Percentiles rank a stretch among this genome's conserved stretches.
phyloP scores from a whole-genome alignment of 2,797 vertebrate species.

The Hemibagrus guttatus region DNA sequence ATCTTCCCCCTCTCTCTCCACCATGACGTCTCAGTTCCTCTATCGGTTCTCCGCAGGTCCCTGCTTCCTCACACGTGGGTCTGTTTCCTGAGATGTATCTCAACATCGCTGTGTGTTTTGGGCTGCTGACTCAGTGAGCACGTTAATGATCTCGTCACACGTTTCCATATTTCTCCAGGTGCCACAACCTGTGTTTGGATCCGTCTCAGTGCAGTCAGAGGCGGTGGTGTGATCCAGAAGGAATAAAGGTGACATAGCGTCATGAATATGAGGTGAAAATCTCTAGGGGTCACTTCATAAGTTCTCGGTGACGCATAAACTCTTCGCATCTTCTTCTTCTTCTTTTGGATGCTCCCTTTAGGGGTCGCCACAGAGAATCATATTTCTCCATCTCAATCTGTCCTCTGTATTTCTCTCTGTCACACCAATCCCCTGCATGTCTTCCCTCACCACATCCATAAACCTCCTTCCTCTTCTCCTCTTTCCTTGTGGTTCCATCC shows the following conservation, averaged over 20 bases:
- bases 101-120: constrained; percentile 28
- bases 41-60: not conserved
- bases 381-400: too few species aligned
- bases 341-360: too few species aligned
- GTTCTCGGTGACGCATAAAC: not conserved
- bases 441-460: too few species aligned
- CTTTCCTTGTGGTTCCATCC: too few species aligned
- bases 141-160: constrained; percentile 47
- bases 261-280: not conserved
- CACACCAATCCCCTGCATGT: too few species aligned
- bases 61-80: not conserved
- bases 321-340: too few species aligned
- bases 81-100: not conserved
- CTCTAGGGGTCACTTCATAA: not conserved
- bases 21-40: not conserved
- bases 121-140: constrained; percentile 24
- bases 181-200: constrained; percentile 18
- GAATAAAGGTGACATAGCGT: not conserved
- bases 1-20: not conserved
- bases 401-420: too few species aligned
- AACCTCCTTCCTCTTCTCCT: too few species aligned
- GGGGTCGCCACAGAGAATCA: too few species aligned
- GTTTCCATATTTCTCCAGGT: constrained; percentile 38
- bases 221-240: not conserved
- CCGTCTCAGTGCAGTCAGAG: not conserved